Conservation (phyloP, 2,888 invertebrate genomes). For the Pyrochroa serraticornis region DNA sequence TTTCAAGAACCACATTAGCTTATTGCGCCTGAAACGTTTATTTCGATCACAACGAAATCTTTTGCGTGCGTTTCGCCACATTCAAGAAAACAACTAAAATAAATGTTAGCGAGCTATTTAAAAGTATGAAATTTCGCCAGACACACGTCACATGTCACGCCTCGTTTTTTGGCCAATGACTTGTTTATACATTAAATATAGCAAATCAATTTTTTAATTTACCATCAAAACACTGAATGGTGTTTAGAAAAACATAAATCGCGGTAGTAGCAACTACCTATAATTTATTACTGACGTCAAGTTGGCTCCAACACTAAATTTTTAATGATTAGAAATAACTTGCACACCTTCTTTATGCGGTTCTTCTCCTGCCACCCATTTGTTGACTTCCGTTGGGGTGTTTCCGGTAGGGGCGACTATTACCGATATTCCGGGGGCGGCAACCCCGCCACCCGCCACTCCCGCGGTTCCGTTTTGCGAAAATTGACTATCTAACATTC, state of each 20-base stretch:
- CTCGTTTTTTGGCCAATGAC: conserved; percentile 18
- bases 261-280: no score
- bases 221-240: no score
- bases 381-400: not conserved
- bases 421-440: conserved; percentile 16
- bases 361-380: not conserved
- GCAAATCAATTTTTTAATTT: not conserved
- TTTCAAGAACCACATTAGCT: no score
- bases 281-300: no score
- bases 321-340: not conserved
- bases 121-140: no score
- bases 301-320: no score
- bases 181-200: conserved; percentile 8
- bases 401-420: conserved; percentile 16
- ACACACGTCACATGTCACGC: conserved; percentile 9
- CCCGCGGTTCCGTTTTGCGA: conserved; percentile 5
- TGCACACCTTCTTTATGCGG: conserved; percentile 3
- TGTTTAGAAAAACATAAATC: no score
- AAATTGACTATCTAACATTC: conserved; percentile 24
- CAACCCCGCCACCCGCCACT: not conserved
- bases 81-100: no score
- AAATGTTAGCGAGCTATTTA: no score
- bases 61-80: no score
- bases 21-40: no score
- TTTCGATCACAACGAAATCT: no score